Evolutionary conservation across 2,888 invertebrate species (phyloP), one percentile per base, ranked within the genome.

Genomic region (Drosophila paracracens): DNA sequence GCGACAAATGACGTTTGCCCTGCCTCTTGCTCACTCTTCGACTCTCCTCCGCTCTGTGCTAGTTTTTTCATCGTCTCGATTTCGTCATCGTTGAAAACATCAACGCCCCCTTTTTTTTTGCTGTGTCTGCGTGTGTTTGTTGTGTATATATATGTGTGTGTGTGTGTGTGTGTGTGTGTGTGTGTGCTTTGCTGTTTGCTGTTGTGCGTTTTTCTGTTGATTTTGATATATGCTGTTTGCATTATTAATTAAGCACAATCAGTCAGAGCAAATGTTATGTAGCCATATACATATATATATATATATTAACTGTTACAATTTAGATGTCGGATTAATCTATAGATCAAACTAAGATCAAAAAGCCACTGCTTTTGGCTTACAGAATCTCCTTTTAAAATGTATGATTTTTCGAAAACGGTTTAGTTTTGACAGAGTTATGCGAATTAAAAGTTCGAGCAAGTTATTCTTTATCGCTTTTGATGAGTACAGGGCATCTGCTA

Each of bases 71-170:
- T 56, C 69, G 62, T 68, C 84, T 82, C 82, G 79, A 83, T 88
- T 81, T 82, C 89, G 89, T 89, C 89, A 88, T 88, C 86, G 79
- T 76, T 76, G 66, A 57, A 68, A 58, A 74, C 62, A 70, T 76
- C 66, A 72, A 80, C 76, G 76, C 80, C 83, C 67, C 72, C 72
- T 43, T 66, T 69, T 69, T 50, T 48, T 27, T 43, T 46, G 35
- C 10, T 25, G 10, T 38, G 48, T 59, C 29, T 56, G 50, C 54
- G 31, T 46, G 43, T 46, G 33, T 66, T 16, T 57, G 31, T 10
- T 13, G 43, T 43, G 40, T 6, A 11, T 25, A 10, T 40, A 43
- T 58, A 16, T 35, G 35, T 11, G 2, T 11, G 18, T 36, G 51
- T 59, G 33, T 46, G 36, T 57, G 29, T 40, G 40, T 57, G 27